Conservation (phyloP, 2,888 invertebrate species). For the Troides aeacus region DNA sequence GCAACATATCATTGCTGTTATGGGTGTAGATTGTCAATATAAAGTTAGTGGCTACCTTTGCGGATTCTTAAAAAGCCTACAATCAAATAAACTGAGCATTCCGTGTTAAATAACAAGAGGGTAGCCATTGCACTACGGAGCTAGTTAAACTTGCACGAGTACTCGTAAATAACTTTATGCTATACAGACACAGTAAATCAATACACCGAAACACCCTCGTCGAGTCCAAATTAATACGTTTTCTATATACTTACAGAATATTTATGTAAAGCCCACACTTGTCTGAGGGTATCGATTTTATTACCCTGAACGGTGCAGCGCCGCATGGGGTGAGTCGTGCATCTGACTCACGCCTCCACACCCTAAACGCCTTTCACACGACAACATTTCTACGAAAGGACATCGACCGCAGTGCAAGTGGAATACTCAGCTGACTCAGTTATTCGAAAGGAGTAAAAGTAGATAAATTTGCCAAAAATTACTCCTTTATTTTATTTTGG, state of each 20-base stretch:
- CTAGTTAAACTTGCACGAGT: no score
- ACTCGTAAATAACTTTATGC: neutral
- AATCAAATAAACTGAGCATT: no score
- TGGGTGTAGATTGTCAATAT: no score
- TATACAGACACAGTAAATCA: slow-evolving; percentile 16
- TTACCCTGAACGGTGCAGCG: slow-evolving; percentile 34
- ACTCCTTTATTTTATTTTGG: neutral
- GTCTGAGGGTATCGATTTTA: slow-evolving; percentile 42
- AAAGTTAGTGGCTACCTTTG: no score
- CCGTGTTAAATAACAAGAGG: no score
- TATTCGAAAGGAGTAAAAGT: neutral
- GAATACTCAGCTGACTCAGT: neutral
- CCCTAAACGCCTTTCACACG: slow-evolving; percentile 28
- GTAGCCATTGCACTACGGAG: no score
- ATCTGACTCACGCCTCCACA: slow-evolving; percentile 36
- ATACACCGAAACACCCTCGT: slow-evolving; percentile 11
- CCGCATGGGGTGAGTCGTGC: slow-evolving; percentile 34
- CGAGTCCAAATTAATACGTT: slow-evolving; percentile 20
- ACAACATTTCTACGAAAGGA: slow-evolving; percentile 2
- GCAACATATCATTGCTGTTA: no score
- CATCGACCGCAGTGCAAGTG: neutral
- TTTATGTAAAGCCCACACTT: slow-evolving; percentile 26
- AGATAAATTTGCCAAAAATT: neutral
- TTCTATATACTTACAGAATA: slow-evolving; percentile 17
- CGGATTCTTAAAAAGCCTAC: no score